Conservation (phyloP, 1,140 invertebrate genomes). For the Drosophila azteca region DNA sequence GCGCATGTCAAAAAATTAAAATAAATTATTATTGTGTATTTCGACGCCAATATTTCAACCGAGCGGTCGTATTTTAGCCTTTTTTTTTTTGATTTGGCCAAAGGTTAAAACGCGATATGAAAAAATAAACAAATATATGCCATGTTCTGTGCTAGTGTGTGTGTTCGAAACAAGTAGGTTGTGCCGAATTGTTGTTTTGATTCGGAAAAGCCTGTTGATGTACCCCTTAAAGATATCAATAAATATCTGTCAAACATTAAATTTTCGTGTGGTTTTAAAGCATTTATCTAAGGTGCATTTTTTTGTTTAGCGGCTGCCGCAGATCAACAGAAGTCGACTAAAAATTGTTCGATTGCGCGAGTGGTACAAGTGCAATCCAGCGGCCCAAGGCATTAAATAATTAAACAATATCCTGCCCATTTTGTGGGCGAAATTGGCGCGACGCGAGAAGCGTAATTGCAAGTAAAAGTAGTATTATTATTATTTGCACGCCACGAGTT, state of each 20-base stretch:
- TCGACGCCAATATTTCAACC: too few relatives aligned
- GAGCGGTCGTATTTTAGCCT: too few relatives aligned
- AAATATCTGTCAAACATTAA: not conserved
- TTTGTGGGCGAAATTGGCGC: not conserved
- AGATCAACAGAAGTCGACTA: conserved; percentile 19
- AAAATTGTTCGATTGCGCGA: not conserved
- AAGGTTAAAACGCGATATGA: too few relatives aligned
- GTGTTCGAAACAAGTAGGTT: too few relatives aligned
- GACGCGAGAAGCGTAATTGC: conserved; percentile 53
- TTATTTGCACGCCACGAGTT: conserved; percentile 23
- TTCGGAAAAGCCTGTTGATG: too few relatives aligned
- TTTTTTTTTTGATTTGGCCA: too few relatives aligned
- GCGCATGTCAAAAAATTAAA: too few relatives aligned
- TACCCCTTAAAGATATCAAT: too few relatives aligned
- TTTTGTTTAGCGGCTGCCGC: conserved; percentile 23
- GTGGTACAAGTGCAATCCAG: not conserved
- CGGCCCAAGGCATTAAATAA: not conserved
- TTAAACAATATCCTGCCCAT: not conserved
- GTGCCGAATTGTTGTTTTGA: too few relatives aligned
- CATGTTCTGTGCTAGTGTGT: too few relatives aligned
- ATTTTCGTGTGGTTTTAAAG: conserved; percentile 38
- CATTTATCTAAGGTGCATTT: conserved; percentile 51
- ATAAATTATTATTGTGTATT: too few relatives aligned
- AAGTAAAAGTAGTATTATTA: conserved; percentile 32
- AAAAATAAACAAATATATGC: too few relatives aligned